Conservation (phyloP, 2,888 invertebrate genomes). For the Laspeyria flexula region DNA sequence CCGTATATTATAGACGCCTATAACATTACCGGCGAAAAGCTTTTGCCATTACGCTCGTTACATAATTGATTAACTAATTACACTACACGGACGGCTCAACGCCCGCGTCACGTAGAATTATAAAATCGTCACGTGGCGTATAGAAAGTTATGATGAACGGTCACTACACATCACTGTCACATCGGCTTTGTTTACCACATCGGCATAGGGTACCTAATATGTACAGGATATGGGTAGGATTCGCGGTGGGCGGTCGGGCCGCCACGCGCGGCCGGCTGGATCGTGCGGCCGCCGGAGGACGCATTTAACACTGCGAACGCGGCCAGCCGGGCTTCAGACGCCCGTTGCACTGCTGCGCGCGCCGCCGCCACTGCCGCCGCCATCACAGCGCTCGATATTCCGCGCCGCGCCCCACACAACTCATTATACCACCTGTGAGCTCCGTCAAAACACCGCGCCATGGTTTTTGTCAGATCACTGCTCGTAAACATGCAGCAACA, state of each 20-base stretch:
- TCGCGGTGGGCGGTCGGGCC: slow-evolving; percentile 59
- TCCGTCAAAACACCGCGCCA: slow-evolving; percentile 79
- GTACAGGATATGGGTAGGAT: slow-evolving; percentile 49
- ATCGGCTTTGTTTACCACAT: slow-evolving; percentile 59
- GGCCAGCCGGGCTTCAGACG: slow-evolving; percentile 65
- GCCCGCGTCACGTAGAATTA: slow-evolving; percentile 34
- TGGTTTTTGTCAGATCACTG: slow-evolving; percentile 56
- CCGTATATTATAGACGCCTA: slow-evolving; percentile 25
- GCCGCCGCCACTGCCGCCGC: slow-evolving; percentile 64
- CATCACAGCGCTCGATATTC: slow-evolving; percentile 60
- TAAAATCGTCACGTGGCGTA: slow-evolving; percentile 49
- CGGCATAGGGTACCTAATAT: slow-evolving; percentile 41
- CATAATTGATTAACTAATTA: slow-evolving; percentile 69
- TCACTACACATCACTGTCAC: slow-evolving; percentile 52
- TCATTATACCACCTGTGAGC: slow-evolving; percentile 81
- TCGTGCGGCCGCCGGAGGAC: slow-evolving; percentile 51
- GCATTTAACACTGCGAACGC: slow-evolving; percentile 62
- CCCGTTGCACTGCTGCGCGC: slow-evolving; percentile 71
- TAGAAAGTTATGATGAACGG: slow-evolving; percentile 18
- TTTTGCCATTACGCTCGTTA: slow-evolving; percentile 51
- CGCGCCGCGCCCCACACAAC: slow-evolving; percentile 74
- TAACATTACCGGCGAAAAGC: slow-evolving; percentile 36
- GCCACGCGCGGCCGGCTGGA: slow-evolving; percentile 62
- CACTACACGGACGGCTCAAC: slow-evolving; percentile 50
- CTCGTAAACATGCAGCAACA: slow-evolving; percentile 10